These are phyloP conservation scores for Oryctolagus cuniculus DNA, from an alignment of 2,113 vertebrate species.

Conservation along the genomic window DNA sequence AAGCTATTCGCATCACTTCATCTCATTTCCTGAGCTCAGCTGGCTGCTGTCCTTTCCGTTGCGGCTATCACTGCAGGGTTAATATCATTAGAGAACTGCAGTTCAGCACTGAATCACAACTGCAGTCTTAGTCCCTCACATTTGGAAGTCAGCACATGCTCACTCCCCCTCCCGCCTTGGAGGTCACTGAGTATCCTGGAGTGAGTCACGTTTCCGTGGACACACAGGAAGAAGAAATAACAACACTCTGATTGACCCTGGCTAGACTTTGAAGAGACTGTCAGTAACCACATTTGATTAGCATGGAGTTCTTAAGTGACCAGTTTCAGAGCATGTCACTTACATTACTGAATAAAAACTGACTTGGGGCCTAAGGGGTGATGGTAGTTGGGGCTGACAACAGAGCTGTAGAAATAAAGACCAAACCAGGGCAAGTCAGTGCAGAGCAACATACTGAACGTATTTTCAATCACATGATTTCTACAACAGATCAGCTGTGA, in stretches of 20 bases:
- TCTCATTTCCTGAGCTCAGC: background rate
- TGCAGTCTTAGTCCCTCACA: background rate
- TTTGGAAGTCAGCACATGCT: background rate
- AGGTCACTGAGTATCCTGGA: background rate
- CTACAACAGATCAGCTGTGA: background rate
- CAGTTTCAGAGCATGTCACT: background rate
- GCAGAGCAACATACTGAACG: background rate
- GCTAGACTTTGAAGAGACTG: background rate
- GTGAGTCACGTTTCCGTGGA: background rate
- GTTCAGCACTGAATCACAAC: background rate
- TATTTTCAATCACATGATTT: background rate
- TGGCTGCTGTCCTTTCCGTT: background rate
- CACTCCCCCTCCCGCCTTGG: background rate
- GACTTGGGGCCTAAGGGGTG: background rate
- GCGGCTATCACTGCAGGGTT: conserved; percentile 5
- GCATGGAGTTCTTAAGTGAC: background rate
- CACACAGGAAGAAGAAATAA: background rate
- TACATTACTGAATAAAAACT: background rate
- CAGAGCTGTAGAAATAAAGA: background rate
- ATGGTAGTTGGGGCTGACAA: background rate
- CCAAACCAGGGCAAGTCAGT: background rate
- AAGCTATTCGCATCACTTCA: background rate
- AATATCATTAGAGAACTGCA: background rate
- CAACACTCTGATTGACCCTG: background rate
- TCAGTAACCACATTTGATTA: background rate